Evolutionary conservation across 2,888 invertebrate genomes (phyloP), one percentile per base, ranked within the genome.

Genomic region (Fragum whitleyi): DNA sequence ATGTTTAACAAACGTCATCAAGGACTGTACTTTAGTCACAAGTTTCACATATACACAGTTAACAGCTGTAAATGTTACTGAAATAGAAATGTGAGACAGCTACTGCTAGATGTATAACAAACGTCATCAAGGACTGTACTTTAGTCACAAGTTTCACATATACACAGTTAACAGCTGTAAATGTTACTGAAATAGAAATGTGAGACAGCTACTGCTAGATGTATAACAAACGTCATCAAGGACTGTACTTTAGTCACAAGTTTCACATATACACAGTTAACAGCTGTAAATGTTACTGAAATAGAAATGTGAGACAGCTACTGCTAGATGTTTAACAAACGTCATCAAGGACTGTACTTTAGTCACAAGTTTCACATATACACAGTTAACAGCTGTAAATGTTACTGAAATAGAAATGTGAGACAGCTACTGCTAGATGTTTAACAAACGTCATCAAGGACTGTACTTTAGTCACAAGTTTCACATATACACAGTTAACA

Each of bases 31-130:
- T 62, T 87, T 87, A 11, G 90, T 90, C 26, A 91, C 90, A 55
- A 89, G 87, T 73, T 89, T 90, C 79, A 91, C 89, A 81, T 91
- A 91, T 9, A 89, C 86, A 82, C 91, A 91, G 86, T 92, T 92
- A 16, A 91, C 51, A 0, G 79, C 86, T n/a, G 90, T 89, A 80
- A 92, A 74, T 7, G 89, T 84, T 62, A 92, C 92, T 92, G 89
- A 79, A 92, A 88, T 14, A 42, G 23, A 42, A 47, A 42, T 19
- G 6, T 16, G 32, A 36, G 9, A 36, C 32, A 36, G 5, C 32
- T 36, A 36, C 9, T 6, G 89, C 89, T 7, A 90, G 65, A 23
- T 91, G 79, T 65, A 91, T 92, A 26, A 88, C 87, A 28, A 83
- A 65, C 19, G 90, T 85, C 28, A 92, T 79, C 3, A 91, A 71